Evolutionary conservation across 2,888 invertebrate species (phyloP), one percentile per base, ranked within the genome.

Genomic region (Hypercompe scribonia): DNA sequence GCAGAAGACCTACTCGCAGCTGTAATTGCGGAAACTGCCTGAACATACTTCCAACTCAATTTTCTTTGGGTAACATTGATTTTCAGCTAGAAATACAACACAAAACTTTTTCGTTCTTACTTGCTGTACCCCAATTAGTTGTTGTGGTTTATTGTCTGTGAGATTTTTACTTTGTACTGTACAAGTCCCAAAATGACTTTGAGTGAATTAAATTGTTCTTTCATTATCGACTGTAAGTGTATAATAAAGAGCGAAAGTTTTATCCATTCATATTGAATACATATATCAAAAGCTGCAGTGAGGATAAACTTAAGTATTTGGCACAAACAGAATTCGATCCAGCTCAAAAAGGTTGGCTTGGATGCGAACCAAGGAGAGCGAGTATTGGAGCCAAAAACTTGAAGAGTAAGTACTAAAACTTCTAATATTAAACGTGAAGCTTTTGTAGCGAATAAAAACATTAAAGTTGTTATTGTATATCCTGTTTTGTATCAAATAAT

Each of bases 11-110:
- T 84, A 86, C 86, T 86, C 85, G 84, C 80, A 82, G 82, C 86
- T 83, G 86, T 90, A 90, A 90, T 90, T 90, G 90, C 87, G 82
- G 87, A 80, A 84, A 87, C 85, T 81, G 84, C 81, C 86, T 84
- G 84, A 83, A 80, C 85, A 82, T 82, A 82, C 82, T 84, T 87
- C 85, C 86, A 84, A 87, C 89, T 88, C 86, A 84, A 87, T 87
- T 88, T 81, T 80, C 82, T 83, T 80, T 81, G 75, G 83, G 74
- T 74, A 77, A 76, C 84, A 85, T 87, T 82, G 86, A 84, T 89
- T 87, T 84, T 81, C 81, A 68, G 65, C 76, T 71, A 67, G 65
- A 71, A 68, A 64, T 72, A 65, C 72, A 74, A 75, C 77, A 76
- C 73, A 74, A 46, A 76, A 70, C 64, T 77, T 72, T 71, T 70